Conservation (phyloP, 2,797 vertebrate species). For the Poeciliopsis presidionis region DNA sequence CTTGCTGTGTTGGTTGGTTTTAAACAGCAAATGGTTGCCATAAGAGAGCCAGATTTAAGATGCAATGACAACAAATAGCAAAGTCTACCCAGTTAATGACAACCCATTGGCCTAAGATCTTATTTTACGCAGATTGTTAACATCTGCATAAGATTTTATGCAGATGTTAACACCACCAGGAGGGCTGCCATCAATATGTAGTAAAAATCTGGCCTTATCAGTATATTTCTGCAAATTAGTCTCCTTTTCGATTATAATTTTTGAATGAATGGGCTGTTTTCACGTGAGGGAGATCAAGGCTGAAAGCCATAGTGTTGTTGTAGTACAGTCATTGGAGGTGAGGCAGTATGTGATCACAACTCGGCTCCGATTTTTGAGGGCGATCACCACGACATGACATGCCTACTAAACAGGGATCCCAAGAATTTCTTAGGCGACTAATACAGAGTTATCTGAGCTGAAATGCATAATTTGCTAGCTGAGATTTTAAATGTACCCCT, state of each 20-base stretch:
- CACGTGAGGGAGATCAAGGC: conserved; percentile 1
- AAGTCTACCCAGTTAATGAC: neutral
- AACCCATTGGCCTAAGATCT: conserved; percentile 4
- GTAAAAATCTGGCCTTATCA: conserved; percentile 26
- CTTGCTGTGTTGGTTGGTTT: neutral
- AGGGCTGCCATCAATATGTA: neutral
- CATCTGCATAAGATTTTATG: too few species aligned
- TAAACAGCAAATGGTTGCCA: neutral
- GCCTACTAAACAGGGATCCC: conserved; percentile 9
- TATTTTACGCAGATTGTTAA: neutral
- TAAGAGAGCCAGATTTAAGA: neutral
- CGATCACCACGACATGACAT: conserved; percentile 26
- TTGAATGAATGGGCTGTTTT: conserved; percentile 41
- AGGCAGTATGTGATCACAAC: conserved; percentile 25
- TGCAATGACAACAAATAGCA: too few species aligned
- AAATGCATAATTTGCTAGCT: neutral
- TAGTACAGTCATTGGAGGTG: conserved; percentile 25
- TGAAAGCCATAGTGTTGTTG: conserved; percentile 34
- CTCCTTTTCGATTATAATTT: conserved; percentile 25
- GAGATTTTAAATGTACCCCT: neutral
- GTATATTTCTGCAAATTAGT: conserved; percentile 6
- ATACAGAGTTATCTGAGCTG: neutral
- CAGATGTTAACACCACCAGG: neutral
- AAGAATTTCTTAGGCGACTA: conserved; percentile 11
- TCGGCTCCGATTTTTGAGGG: conserved; percentile 25